A percentile compares a stretch with the other conserved stretches of the same genome.
phyloP scores from a whole-genome alignment of 2,113 vertebrate species.

The Equus quagga region DNA sequence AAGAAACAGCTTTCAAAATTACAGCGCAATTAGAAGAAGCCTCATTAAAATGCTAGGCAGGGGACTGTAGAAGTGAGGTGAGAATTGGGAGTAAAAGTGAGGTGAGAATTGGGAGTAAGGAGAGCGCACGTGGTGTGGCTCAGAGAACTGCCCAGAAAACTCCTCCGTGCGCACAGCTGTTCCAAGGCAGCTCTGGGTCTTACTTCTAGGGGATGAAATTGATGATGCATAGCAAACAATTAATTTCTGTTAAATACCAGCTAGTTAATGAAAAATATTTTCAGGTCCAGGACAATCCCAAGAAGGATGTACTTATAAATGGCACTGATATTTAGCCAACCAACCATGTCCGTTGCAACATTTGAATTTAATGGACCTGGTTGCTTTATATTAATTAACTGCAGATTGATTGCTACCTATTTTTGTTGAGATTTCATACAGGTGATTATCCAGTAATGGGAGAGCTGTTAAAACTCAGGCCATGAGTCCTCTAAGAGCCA shows the following conservation, averaged over 20 bases:
- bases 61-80: not conserved
- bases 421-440: conserved; percentile 69
- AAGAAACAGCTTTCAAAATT: conserved; percentile 51
- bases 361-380: conserved; percentile 69
- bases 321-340: conserved; percentile 64
- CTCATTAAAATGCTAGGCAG: conserved; percentile 30
- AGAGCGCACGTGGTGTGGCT: not conserved
- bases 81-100: not conserved
- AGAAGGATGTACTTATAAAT: conserved; percentile 72
- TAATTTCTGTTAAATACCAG: conserved; percentile 78
- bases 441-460: conserved; percentile 58
- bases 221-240: conserved; percentile 71
- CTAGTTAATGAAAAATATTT: conserved; percentile 73
- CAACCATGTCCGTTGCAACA: conserved; percentile 65
- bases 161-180: not conserved
- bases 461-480: not conserved
- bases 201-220: conserved; percentile 40
- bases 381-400: conserved; percentile 72
- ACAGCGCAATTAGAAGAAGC: not conserved
- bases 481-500: conserved; percentile 35
- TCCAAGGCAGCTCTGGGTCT: not conserved
- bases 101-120: not conserved
- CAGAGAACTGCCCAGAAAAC: not conserved
- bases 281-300: conserved; percentile 67
- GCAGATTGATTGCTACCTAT: conserved; percentile 60